Evolutionary conservation across 2,113 vertebrate genomes (phyloP).

Genomic region (Podarcis raffonei): DNA sequence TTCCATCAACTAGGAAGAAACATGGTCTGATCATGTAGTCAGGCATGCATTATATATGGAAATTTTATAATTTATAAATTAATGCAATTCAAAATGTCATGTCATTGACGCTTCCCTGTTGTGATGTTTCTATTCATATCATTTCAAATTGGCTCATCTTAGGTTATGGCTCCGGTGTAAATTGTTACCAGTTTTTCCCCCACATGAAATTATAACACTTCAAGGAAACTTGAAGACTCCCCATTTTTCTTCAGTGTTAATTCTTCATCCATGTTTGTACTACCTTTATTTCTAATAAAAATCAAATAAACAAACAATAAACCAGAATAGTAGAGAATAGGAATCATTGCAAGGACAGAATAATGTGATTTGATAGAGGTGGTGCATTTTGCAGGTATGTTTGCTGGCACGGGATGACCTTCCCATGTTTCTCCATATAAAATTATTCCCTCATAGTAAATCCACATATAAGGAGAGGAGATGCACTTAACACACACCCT

Average conservation of each 20-base stretch:
- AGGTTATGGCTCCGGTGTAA: background rate
- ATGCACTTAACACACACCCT: background rate
- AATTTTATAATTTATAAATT: slow-evolving; percentile 15
- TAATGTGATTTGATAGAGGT: background rate
- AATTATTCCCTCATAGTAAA: background rate
- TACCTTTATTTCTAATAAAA: background rate
- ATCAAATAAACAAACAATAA: background rate
- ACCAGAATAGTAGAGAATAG: background rate
- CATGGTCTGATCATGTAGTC: background rate
- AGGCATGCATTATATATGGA: slow-evolving; percentile 10
- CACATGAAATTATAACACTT: background rate
- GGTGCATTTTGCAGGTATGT: background rate
- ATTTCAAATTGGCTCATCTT: slow-evolving; percentile 14
- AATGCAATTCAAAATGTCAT: slow-evolving; percentile 34
- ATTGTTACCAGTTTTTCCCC: background rate
- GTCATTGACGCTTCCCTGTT: slow-evolving; percentile 5
- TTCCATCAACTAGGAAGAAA: background rate
- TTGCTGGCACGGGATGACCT: background rate
- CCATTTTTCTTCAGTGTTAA: background rate
- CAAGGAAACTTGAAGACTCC: background rate
- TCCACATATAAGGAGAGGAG: background rate
- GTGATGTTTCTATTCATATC: slow-evolving; percentile 23
- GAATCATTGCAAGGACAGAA: background rate
- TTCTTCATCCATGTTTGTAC: background rate
- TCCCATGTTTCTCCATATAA: background rate